Evolutionary conservation across 2,888 invertebrate genomes (phyloP).

Genomic region (Melolontha melolontha): DNA sequence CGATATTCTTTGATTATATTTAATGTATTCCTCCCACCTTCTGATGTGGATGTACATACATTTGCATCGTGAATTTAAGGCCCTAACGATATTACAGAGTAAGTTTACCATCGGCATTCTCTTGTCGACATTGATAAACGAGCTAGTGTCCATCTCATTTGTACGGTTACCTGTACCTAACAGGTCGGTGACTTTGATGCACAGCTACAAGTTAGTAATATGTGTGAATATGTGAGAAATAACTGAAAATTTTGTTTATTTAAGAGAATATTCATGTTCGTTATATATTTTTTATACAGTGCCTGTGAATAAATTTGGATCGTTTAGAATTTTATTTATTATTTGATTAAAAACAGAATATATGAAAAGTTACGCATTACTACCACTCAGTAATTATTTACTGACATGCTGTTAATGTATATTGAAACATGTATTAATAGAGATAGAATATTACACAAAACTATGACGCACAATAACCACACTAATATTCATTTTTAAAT

Average conservation of each 20-base stretch:
- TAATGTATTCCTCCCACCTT: conserved; percentile 25
- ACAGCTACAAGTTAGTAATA: conserved; percentile 10
- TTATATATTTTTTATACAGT: too few species aligned
- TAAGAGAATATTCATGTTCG: conserved; percentile 17
- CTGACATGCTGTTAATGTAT: too few species aligned
- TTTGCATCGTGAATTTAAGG: conserved; percentile 29
- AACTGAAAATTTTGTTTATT: conserved; percentile 17
- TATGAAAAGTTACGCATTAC: too few species aligned
- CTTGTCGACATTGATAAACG: conserved; percentile 25
- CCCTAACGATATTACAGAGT: conserved; percentile 26
- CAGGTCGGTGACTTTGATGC: conserved; percentile 13
- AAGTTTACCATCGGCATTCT: conserved; percentile 22
- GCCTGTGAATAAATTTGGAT: too few species aligned
- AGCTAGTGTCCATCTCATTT: conserved; percentile 32
- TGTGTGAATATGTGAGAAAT: conserved; percentile 20
- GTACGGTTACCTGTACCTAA: conserved; percentile 31
- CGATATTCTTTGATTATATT: conserved; percentile 16
- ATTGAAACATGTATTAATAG: too few species aligned
- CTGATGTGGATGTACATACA: conserved; percentile 24
- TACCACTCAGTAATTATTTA: too few species aligned
- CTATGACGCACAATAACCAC: too few species aligned
- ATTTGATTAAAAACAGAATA: too few species aligned
- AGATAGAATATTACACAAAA: too few species aligned
- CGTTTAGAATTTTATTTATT: too few species aligned
- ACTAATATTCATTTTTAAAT: too few species aligned